phyloP scores from a whole-genome alignment of 1,140 invertebrate species.

The Chelonus insularis region DNA sequence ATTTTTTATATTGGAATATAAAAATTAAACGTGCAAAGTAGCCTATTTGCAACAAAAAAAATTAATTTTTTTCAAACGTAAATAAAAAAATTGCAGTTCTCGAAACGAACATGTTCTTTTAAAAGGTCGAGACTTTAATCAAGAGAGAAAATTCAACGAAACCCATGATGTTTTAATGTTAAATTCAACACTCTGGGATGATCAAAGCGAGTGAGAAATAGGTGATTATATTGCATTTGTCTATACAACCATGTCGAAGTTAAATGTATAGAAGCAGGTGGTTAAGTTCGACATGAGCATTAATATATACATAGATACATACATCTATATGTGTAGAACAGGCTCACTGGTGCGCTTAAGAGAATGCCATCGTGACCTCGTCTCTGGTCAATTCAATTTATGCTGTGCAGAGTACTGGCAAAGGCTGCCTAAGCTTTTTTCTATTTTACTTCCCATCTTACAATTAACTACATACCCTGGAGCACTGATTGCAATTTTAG shows the following conservation, averaged over 20 bases:
- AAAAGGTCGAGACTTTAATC: no score
- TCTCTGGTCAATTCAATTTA: constrained; percentile 16
- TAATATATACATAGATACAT: not conserved
- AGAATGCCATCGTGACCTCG: constrained; percentile 5
- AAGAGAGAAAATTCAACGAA: not conserved
- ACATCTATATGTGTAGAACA: not conserved
- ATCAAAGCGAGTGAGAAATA: constrained; percentile 6
- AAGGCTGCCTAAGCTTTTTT: not conserved
- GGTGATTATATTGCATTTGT: not conserved
- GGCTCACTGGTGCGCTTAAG: not conserved
- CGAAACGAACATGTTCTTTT: no score
- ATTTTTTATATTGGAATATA: no score
- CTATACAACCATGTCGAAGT: not conserved
- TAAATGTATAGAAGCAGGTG: not conserved
- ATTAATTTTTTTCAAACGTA: no score
- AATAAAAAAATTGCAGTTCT: no score
- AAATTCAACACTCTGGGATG: constrained; percentile 9
- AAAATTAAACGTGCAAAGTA: no score
- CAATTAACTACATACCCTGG: not conserved
- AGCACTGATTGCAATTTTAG: constrained; percentile 4
- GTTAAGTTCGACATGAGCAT: not conserved
- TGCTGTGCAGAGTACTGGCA: not conserved
- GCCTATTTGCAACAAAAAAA: no score
- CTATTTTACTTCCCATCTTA: not conserved
- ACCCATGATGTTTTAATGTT: not conserved